phyloP scores from a whole-genome alignment of 2,797 vertebrate genomes.

The Mareca strepera region DNA sequence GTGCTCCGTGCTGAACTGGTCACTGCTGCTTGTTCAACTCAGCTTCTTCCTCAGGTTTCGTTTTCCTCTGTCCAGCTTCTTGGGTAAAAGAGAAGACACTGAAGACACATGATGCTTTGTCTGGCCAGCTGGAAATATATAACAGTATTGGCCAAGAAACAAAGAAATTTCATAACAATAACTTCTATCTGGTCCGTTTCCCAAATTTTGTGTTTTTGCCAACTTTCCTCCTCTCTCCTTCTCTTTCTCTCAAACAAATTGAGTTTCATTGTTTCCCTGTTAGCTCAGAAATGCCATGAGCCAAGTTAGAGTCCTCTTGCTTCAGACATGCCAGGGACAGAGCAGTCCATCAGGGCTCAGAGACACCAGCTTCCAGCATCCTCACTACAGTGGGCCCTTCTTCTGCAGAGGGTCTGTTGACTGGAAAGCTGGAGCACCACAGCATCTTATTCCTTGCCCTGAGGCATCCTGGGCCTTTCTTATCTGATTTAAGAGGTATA shows the following conservation, averaged over 20 bases:
- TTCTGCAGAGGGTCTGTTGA: fast-evolving
- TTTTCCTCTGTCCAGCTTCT: neutral
- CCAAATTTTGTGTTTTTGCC: neutral
- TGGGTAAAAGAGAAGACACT: neutral
- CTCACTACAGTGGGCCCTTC: neutral
- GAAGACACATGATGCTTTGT: neutral
- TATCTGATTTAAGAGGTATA: neutral
- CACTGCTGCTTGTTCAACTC: neutral
- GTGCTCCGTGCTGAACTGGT: neutral
- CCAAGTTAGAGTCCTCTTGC: neutral
- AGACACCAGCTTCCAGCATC: neutral
- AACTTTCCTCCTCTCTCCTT: neutral
- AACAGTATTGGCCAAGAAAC: constrained; percentile 21
- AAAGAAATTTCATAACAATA: constrained; percentile 52
- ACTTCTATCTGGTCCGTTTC: neutral
- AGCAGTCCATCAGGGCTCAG: neutral
- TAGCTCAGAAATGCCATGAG: constrained; percentile 12
- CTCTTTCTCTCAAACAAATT: neutral
- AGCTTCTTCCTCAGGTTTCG: neutral
- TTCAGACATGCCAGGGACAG: neutral
- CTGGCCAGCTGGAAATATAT: neutral
- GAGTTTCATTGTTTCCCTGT: constrained; percentile 32
- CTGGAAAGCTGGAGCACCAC: neutral
- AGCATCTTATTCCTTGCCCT: neutral
- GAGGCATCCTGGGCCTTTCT: neutral